A percentile compares a stretch with the other conserved stretches of the same genome.
These are phyloP conservation scores for Zosterops japonicus DNA, from an alignment of 2,113 vertebrate species.

Conservation along the genomic window DNA sequence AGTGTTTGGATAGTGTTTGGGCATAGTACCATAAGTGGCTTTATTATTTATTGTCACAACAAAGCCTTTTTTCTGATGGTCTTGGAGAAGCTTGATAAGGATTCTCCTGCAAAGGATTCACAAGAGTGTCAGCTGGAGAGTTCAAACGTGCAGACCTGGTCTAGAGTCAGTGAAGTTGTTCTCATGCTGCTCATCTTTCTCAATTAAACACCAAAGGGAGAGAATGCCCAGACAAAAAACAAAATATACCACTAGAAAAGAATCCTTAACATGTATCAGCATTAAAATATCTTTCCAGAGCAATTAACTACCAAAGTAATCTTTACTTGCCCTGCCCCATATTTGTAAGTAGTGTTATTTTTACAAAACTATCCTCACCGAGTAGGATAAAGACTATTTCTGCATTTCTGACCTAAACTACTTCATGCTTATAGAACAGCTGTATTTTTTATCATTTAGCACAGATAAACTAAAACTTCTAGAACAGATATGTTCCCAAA, in stretches of 20 bases:
- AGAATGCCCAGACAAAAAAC: neutral
- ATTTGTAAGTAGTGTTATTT: neutral
- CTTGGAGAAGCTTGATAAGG: neutral
- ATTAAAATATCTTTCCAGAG: neutral
- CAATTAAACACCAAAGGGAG: neutral
- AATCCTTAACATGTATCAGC: neutral
- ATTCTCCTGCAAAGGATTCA: neutral
- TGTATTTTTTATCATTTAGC: neutral
- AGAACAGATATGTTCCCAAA: neutral
- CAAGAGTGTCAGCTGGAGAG: neutral
- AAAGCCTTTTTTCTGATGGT: neutral
- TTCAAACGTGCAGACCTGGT: neutral
- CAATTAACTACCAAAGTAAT: neutral
- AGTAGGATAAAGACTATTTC: neutral
- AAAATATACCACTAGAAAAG: neutral
- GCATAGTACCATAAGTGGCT: neutral
- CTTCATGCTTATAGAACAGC: neutral
- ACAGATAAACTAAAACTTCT: neutral
- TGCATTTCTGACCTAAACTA: neutral
- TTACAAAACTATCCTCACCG: neutral
- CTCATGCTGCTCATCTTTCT: neutral
- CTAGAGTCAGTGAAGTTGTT: neutral
- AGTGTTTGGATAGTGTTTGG: neutral
- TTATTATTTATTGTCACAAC: neutral
- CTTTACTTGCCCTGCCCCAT: accelerated